Conservation (phyloP, 1,140 invertebrate genomes). For the Scylla paramamosain region DNA sequence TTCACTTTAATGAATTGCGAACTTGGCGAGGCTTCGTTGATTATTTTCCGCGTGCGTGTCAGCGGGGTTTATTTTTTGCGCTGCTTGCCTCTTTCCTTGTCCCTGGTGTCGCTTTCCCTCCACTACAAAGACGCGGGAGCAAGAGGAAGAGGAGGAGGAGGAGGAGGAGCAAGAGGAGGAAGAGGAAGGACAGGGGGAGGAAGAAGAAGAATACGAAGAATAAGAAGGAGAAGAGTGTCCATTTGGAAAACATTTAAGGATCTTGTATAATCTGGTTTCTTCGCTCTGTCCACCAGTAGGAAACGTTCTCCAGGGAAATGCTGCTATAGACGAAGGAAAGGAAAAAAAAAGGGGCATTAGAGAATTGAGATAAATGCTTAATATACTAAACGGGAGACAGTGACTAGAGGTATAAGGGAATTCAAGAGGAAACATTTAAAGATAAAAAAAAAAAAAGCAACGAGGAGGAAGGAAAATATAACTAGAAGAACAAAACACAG, state of each 20-base stretch:
- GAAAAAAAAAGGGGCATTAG: neutral
- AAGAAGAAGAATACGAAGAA: neutral
- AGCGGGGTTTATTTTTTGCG: neutral
- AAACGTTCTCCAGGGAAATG: neutral
- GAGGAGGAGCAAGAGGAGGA: neutral
- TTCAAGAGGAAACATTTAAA: no score
- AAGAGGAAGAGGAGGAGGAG: neutral
- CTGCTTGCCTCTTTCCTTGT: constrained; percentile 25
- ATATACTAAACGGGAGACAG: no score
- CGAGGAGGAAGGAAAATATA: no score
- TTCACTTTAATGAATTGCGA: constrained; percentile 10
- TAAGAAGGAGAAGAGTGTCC: neutral
- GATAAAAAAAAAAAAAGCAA: no score
- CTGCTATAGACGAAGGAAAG: neutral
- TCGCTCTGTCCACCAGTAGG: neutral
- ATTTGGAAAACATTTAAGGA: no score
- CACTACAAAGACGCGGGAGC: neutral
- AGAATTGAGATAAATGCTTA: no score
- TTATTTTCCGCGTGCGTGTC: neutral
- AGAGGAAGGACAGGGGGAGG: neutral
- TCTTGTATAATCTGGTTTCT: no score
- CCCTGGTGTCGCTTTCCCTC: neutral
- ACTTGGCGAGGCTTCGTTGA: neutral
- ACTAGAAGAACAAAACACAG: no score
- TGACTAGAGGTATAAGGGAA: no score